Conservation (phyloP, 2,113 vertebrate genomes). For the Recurvirostra avosetta region DNA sequence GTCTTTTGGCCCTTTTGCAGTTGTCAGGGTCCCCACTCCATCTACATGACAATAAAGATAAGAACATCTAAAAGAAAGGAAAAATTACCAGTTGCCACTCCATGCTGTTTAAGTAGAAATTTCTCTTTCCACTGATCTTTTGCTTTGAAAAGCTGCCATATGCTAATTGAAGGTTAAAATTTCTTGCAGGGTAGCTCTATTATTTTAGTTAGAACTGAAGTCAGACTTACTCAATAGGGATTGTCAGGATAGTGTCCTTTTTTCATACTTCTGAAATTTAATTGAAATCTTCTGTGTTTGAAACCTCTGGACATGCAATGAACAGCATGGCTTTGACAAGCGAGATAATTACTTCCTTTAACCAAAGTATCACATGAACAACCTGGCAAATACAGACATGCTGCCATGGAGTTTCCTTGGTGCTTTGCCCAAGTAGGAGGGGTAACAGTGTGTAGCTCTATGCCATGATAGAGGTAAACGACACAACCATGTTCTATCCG, state of each 20-base stretch:
- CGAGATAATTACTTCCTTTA: background rate
- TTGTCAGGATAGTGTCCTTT: background rate
- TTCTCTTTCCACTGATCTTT: background rate
- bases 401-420: background rate
- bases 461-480: background rate
- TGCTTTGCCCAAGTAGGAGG: background rate
- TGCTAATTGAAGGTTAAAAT: background rate
- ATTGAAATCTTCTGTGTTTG: background rate
- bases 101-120: background rate
- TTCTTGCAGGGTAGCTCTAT: background rate
- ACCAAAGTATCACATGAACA: background rate
- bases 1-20: background rate
- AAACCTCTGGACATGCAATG: background rate
- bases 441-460: background rate
- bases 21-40: no score
- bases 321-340: background rate
- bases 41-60: background rate
- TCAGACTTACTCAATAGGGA: background rate
- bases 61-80: background rate
- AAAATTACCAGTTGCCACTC: background rate
- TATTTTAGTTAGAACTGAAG: background rate
- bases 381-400: background rate
- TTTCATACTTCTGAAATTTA: background rate
- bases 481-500: background rate
- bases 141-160: background rate